Evolutionary conservation across 2,113 vertebrate genomes (phyloP).

Genomic region (Tapirus terrestris): DNA sequence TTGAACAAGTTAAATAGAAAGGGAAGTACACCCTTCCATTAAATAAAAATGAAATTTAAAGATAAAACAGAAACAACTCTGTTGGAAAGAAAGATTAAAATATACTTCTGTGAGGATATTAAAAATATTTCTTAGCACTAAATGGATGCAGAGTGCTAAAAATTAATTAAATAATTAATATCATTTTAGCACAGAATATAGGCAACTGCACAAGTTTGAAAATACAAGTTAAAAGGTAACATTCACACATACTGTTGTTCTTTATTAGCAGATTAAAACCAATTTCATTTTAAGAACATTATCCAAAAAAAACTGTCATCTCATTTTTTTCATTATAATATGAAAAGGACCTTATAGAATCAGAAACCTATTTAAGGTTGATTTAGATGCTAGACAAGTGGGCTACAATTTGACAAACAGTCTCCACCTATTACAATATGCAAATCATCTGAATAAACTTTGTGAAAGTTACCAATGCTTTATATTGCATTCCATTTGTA

Average conservation of each 20-base stretch:
- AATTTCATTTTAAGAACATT: constrained; percentile 35
- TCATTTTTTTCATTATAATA: neutral
- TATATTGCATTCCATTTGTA: neutral
- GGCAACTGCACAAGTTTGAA: neutral
- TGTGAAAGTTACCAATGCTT: neutral
- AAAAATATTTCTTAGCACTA: neutral
- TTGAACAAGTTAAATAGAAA: neutral
- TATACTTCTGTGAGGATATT: neutral
- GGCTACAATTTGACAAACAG: neutral
- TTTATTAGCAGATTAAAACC: neutral
- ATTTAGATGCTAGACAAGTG: constrained; percentile 25
- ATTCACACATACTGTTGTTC: neutral
- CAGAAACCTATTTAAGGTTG: neutral
- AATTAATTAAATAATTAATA: neutral
- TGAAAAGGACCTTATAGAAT: neutral
- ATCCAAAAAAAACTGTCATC: neutral
- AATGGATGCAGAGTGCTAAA: neutral
- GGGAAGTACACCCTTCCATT: neutral
- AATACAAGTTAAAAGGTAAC: neutral
- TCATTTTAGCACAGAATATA: neutral
- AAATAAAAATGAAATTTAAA: constrained; percentile 33
- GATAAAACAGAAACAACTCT: neutral
- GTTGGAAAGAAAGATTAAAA: constrained; percentile 25
- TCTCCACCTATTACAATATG: neutral
- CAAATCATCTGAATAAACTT: neutral